phyloP scores from a whole-genome alignment of 1,140 invertebrate species.

The Drosophila asahinai region DNA sequence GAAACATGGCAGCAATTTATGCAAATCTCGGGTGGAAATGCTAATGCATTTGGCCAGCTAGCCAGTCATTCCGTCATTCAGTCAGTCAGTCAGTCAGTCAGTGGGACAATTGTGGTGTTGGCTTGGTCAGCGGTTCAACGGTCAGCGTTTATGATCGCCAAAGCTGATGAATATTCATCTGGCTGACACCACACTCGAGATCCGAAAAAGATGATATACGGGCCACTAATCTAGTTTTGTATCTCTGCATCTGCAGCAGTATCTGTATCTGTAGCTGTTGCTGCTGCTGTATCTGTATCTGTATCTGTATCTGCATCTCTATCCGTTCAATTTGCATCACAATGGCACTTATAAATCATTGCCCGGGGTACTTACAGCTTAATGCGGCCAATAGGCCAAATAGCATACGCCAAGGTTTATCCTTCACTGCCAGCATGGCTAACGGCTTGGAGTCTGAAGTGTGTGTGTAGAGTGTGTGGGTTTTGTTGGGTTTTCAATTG shows the following conservation, averaged over 20 bases:
- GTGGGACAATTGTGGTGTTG: constrained; percentile 47
- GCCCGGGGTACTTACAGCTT: constrained; percentile 77
- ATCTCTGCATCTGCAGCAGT: constrained; percentile 2
- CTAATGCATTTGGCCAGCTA: constrained; percentile 48
- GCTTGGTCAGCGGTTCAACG: constrained; percentile 62
- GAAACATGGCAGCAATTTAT: constrained; percentile 72
- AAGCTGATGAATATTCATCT: constrained; percentile 76
- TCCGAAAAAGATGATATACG: constrained; percentile 70
- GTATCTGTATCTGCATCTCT: constrained; percentile 16
- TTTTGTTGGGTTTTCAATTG: background rate
- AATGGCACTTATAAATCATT: constrained; percentile 71
- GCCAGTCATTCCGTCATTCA: background rate
- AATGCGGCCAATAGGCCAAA: constrained; percentile 80
- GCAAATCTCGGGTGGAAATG: constrained; percentile 72
- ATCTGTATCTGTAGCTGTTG: constrained; percentile 7
- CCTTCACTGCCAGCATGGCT: constrained; percentile 72
- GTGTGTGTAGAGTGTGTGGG: constrained; percentile 12
- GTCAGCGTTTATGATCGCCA: constrained; percentile 67
- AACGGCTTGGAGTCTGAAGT: constrained; percentile 7
- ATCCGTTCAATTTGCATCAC: constrained; percentile 67
- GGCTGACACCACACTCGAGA: constrained; percentile 60
- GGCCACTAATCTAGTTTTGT: constrained; percentile 74
- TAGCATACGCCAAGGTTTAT: constrained; percentile 70
- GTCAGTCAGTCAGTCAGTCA: constrained; percentile 8
- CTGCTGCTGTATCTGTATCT: constrained; percentile 9